Conservation (phyloP, 92 coral and sea anemone species). For the Parazoanthus atlanticus region DNA sequence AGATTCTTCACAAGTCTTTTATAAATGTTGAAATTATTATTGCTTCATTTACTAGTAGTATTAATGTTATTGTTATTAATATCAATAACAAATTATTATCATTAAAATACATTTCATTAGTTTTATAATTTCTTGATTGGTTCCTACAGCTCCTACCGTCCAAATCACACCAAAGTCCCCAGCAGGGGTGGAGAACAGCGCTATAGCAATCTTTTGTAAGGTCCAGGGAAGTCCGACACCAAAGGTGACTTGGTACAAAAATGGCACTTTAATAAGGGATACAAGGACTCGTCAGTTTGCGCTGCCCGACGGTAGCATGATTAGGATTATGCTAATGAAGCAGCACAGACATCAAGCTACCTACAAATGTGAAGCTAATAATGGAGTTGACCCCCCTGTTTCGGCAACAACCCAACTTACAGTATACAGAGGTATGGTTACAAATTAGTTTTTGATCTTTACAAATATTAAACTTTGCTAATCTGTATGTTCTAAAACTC, state of each 20-base stretch:
- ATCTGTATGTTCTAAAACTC: neutral
- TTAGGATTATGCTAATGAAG: slow-evolving; percentile 54
- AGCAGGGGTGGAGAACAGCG: slow-evolving; percentile 52
- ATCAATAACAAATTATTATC: neutral
- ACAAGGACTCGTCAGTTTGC: slow-evolving; percentile 41
- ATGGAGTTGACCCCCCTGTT: slow-evolving; percentile 53
- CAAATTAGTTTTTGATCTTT: neutral
- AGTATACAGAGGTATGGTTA: slow-evolving; percentile 46
- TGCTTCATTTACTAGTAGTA: neutral
- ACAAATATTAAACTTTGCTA: neutral
- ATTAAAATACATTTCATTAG: neutral
- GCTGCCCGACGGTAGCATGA: slow-evolving; percentile 57
- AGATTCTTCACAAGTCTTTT: neutral
- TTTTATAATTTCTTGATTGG: neutral
- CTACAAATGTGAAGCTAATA: slow-evolving; percentile 64
- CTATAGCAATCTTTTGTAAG: slow-evolving; percentile 70
- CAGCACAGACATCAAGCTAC: slow-evolving; percentile 46
- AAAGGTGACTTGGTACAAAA: slow-evolving; percentile 68
- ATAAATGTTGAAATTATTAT: neutral
- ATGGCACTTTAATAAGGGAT: slow-evolving; percentile 49
- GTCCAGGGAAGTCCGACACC: slow-evolving; percentile 76
- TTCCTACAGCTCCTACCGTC: slow-evolving; percentile 63
- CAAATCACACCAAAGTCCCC: slow-evolving; percentile 60
- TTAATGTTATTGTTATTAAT: too few species aligned
- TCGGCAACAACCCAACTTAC: slow-evolving; percentile 50